phyloP scores from a whole-genome alignment of 2,888 invertebrate genomes.

The Pogonocherus hispidulus region DNA sequence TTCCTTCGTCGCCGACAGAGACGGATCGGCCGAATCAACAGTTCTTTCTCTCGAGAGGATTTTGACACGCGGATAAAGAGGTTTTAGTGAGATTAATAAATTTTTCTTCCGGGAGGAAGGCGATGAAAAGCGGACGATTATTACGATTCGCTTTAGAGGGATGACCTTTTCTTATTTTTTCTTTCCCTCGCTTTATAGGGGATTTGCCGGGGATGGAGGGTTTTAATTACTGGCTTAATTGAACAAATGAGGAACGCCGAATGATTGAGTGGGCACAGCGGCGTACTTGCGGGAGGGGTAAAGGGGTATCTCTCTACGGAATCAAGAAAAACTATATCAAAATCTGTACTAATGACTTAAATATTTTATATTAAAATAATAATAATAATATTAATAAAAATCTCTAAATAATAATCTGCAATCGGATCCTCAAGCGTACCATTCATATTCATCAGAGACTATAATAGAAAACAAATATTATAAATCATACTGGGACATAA shows the following conservation, averaged over 20 bases:
- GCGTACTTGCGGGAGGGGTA: not conserved
- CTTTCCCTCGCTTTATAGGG: not conserved
- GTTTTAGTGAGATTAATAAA: constrained; percentile 35
- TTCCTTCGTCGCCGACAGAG: constrained; percentile 16
- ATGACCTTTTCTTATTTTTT: not conserved
- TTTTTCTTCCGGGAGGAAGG: constrained; percentile 25
- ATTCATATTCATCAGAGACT: too few relatives aligned
- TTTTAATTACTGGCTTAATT: constrained; percentile 4
- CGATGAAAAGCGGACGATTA: constrained; percentile 3
- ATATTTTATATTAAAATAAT: too few relatives aligned
- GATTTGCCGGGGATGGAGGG: not conserved
- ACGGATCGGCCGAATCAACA: constrained; percentile 30
- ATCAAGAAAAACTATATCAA: too few relatives aligned
- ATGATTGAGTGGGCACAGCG: not conserved
- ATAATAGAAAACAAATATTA: too few relatives aligned
- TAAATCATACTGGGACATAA: too few relatives aligned
- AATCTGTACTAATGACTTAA: too few relatives aligned
- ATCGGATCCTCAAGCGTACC: too few relatives aligned
- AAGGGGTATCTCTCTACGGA: too few relatives aligned
- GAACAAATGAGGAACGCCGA: not conserved
- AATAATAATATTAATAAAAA: too few relatives aligned
- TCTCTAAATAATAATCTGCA: too few relatives aligned
- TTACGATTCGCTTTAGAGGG: not conserved
- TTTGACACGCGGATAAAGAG: constrained; percentile 32
- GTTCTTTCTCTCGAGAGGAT: constrained; percentile 18